phyloP scores from a whole-genome alignment of 2,113 vertebrate species.

The Vicugna pacos region DNA sequence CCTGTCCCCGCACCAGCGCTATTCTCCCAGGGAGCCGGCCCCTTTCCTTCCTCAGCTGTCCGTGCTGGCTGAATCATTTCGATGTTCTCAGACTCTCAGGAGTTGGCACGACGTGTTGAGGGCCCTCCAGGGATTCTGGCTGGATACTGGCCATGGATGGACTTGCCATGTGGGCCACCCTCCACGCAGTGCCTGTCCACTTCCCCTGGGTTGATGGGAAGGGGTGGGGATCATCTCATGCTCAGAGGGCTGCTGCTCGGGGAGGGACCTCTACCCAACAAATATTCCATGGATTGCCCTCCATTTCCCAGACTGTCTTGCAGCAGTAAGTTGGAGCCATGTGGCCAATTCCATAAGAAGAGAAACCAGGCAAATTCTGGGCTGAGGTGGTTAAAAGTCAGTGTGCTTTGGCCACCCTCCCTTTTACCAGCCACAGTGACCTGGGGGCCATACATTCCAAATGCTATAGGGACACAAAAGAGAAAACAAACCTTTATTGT shows the following conservation, averaged over 20 bases:
- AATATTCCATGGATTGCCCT: background rate
- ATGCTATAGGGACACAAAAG: no score
- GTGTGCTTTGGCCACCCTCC: rapidly evolving
- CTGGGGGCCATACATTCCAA: background rate
- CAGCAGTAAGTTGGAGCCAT: background rate
- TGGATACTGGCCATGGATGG: background rate
- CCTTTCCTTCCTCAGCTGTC: background rate
- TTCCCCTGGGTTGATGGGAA: background rate
- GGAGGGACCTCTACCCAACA: background rate
- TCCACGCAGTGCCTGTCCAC: rapidly evolving
- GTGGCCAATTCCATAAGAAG: background rate
- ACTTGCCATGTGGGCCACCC: background rate
- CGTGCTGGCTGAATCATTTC: background rate
- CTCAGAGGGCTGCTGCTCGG: background rate
- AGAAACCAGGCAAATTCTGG: background rate
- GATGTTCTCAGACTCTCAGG: background rate
- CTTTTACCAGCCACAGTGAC: background rate
- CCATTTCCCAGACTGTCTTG: background rate
- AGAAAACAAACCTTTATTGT: background rate
- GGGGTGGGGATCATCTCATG: background rate
- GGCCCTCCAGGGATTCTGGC: background rate
- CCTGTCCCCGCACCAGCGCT: background rate
- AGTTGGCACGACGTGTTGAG: background rate
- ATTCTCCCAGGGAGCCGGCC: background rate
- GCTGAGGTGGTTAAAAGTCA: background rate